These are phyloP conservation scores for Bubo blakistoni DNA, from an alignment of 2,113 vertebrate genomes.

Conservation along the genomic window DNA sequence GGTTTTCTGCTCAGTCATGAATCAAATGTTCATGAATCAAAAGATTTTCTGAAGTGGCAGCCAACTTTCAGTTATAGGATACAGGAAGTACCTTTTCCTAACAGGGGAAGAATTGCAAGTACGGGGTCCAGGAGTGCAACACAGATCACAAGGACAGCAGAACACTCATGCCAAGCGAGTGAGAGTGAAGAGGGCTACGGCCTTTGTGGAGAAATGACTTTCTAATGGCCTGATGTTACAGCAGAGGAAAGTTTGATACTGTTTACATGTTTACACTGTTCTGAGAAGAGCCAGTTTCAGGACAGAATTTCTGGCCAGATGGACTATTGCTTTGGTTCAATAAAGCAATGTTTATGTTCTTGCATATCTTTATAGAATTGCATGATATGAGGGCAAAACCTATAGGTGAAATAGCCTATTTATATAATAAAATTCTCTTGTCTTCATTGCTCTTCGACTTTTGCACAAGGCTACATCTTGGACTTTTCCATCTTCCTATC, in stretches of 20 bases:
- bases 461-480: accelerated
- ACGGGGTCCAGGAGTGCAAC: background rate
- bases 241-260: background rate
- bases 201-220: background rate
- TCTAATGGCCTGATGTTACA: background rate
- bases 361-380: background rate
- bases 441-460: background rate
- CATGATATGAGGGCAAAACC: background rate
- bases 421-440: background rate
- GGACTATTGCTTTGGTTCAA: background rate
- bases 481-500: background rate
- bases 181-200: background rate
- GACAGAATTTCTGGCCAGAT: background rate
- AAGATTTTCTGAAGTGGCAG: background rate
- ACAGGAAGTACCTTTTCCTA: background rate
- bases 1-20: background rate
- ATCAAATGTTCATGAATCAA: background rate
- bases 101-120: background rate
- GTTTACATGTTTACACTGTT: background rate
- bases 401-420: background rate
- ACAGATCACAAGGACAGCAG: background rate
- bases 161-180: accelerated
- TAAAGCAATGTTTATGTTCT: background rate
- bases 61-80: background rate
- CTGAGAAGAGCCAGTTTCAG: background rate